Evolutionary conservation across 2,113 vertebrate genomes (phyloP), one percentile per base, ranked within the genome.

Genomic region (Climacteris rufus): DNA sequence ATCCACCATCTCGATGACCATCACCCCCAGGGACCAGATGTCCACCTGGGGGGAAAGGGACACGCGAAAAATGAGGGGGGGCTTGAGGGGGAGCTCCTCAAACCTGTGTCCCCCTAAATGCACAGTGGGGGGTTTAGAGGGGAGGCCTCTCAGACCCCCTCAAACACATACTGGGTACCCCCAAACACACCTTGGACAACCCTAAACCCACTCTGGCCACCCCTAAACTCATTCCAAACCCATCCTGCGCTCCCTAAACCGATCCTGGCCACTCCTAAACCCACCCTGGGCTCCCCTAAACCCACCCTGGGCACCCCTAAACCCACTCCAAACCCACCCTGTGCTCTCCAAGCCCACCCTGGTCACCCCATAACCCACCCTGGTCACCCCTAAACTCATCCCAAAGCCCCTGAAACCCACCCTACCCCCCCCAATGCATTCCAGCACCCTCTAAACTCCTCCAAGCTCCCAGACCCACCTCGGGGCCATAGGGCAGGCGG

Each of bases 1-100:
- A 0, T 99, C 99, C 17, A 99, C 99, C 99, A 99, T 99, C 97
- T 99, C 99, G 1, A 99, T 99, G 40, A 99, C 99, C 99, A 99
- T 99, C 87, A 99, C 98, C 0, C 99, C 99, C 93, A 99, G 97
- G 4, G 99, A 99, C 99, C 99, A 99, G 97, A 99, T 99, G 57
- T 99, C 99, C 91, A 99, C 99, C 98, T 98, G 89, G 6, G 5
- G 1, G 24, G 15, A 5, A 6, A 10, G 11, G 2, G 3, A 4
- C 5, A 10, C 2, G 10, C 15, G 40, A 35, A 40, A 72, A n/a
- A 20, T 11, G 6, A 35, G 18, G 12, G 15, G 33, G 23, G 15
- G 9, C 3, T 33, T 47, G 14, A 11, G 6, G 6, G 13, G 18
- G 12, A 20, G 4, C 10, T 7, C 42, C 54, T 35, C 9, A 23